Evolutionary conservation across 2,888 invertebrate genomes (phyloP), one percentile per base, ranked within the genome.

Genomic region (Caenorhabditis doughertyi): DNA sequence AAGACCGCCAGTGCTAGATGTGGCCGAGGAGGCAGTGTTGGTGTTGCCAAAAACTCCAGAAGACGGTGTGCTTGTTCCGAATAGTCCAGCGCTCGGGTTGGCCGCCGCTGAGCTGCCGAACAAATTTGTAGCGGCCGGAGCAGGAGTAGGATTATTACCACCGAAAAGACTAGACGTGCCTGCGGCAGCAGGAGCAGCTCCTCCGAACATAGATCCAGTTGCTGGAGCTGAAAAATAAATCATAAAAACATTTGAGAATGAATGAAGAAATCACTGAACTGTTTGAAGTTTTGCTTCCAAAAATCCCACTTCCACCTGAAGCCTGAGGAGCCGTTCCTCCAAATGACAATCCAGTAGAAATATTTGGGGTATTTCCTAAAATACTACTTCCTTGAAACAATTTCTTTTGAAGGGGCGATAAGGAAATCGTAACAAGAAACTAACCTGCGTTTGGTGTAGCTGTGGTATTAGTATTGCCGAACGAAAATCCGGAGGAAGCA

Each of bases 401-500:
- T n/a, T 11, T 32, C 11, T n/a, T 1, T 11, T 47, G 35, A 35
- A 35, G 9, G n/a, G n/a, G n/a, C n/a, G n/a, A n/a, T n/a, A n/a
- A n/a, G n/a, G n/a, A n/a, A n/a, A n/a, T n/a, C n/a, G n/a, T n/a
- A n/a, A n/a, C n/a, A n/a, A n/a, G n/a, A n/a, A n/a, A n/a, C n/a
- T n/a, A n/a, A 76, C 74, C 74, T 49, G 65, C 23, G 35, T 49
- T 76, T 8, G 74, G 35, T 4, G 44, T 60, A 29, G 39, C 49
- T 7, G 27, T 47, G 23, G 64, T 39, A 18, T 16, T 23, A 21
- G 62, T 32, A n/a, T 7, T 27, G 18, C 81, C 81, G 25, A 81
- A 81, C 8, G 76, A 65, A 32, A 81, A 81, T 51, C 76, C 81
- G 5, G 76, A 25, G 0, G 81, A 74, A 13, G 79, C 49, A n/a